These are phyloP conservation scores for Lochmaea crataegi DNA, from an alignment of 2,888 invertebrate genomes.

Conservation along the genomic window DNA sequence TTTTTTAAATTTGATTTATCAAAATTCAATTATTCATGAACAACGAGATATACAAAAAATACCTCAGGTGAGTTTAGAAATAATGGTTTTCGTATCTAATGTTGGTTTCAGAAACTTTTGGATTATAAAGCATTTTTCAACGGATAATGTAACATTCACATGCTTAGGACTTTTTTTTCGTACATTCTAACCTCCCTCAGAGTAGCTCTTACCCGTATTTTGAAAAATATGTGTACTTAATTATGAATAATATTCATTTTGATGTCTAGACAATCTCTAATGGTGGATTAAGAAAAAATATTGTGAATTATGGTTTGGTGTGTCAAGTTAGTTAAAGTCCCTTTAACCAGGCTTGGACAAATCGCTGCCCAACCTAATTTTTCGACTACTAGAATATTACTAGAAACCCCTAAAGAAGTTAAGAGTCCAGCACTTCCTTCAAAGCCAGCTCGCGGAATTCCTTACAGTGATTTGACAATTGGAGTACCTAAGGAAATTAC, in stretches of 20 bases:
- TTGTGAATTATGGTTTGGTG: not conserved
- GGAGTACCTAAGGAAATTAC: conserved; percentile 88
- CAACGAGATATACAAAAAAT: not conserved
- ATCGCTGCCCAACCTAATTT: not conserved
- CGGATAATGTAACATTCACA: no score
- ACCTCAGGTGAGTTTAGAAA: not conserved
- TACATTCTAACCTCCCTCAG: no score
- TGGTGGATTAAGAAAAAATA: not conserved
- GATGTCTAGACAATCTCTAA: not conserved
- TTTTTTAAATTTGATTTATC: not conserved
- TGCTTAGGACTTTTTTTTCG: no score
- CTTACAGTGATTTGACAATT: conserved; percentile 81
- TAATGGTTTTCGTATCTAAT: not conserved
- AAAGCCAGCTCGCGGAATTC: conserved; percentile 68
- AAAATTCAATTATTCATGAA: not conserved
- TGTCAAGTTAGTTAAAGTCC: not conserved
- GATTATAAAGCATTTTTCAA: no score
- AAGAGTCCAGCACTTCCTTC: not conserved
- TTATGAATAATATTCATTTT: no score
- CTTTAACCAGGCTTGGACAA: not conserved
- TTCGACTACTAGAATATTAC: not conserved
- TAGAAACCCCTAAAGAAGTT: not conserved
- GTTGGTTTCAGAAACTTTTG: not conserved
- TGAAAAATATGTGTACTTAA: no score
- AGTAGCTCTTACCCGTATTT: no score